Conservation (phyloP, 2,797 vertebrate species). For the Halcyon leucocephala region DNA sequence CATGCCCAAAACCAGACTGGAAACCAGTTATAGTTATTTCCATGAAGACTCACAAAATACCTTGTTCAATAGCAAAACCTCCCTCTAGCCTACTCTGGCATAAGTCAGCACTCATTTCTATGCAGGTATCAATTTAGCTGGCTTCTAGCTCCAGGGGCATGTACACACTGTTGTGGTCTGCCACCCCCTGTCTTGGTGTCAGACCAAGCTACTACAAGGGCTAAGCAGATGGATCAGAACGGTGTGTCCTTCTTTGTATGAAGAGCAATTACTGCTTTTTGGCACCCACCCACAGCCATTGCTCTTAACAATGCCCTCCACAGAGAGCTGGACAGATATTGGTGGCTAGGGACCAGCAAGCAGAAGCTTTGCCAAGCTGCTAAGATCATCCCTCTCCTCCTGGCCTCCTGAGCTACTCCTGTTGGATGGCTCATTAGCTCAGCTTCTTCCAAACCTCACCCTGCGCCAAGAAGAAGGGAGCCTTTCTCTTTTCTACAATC, state of each 20-base stretch:
- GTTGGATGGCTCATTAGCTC: neutral
- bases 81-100: neutral
- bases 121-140: neutral
- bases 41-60: accelerated
- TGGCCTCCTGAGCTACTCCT: neutral
- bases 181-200: neutral
- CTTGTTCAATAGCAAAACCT: neutral
- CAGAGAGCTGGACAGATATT: neutral
- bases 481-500: neutral
- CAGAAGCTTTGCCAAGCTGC: neutral
- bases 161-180: neutral
- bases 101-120: neutral
- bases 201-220: neutral
- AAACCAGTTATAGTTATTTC: neutral
- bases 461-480: neutral
- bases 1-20: neutral
- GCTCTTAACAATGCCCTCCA: accelerated
- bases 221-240: neutral
- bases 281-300: neutral
- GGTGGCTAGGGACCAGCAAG: neutral
- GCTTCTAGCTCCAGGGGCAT: neutral
- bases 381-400: neutral
- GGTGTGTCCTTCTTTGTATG: neutral
- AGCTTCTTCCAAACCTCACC: neutral
- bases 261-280: neutral